phyloP scores from a whole-genome alignment of 2,888 invertebrate species.

The Invenusta paracnida region DNA sequence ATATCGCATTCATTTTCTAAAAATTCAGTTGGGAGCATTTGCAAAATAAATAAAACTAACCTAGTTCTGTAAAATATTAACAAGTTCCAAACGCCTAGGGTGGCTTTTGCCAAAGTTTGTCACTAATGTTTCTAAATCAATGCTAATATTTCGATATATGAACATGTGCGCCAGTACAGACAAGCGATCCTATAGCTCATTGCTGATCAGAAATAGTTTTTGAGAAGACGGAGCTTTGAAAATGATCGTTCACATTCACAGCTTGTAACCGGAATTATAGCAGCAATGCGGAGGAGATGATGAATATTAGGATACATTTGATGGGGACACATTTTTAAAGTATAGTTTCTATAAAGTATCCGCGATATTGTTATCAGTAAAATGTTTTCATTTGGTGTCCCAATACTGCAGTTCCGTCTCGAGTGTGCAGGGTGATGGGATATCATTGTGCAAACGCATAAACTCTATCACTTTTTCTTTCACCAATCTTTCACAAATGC shows the following conservation, averaged over 20 bases:
- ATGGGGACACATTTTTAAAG: background rate
- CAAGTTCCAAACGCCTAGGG: conserved; percentile 6
- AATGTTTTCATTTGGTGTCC: background rate
- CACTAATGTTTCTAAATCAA: background rate
- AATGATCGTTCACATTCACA: background rate
- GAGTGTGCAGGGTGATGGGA: conserved; percentile 4
- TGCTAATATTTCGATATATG: background rate
- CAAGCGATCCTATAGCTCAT: conserved; percentile 17
- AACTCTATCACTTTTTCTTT: conserved; percentile 3
- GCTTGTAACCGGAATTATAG: background rate
- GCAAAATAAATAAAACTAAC: background rate
- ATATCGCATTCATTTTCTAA: too few relatives aligned
- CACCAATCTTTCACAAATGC: background rate
- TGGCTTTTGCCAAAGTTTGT: conserved; percentile 11
- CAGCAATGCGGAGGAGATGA: background rate
- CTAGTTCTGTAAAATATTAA: background rate
- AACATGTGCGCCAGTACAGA: conserved; percentile 1
- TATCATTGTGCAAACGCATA: conserved; percentile 5
- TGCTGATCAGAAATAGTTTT: background rate
- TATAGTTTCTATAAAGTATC: background rate
- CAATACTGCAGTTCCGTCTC: conserved; percentile 18
- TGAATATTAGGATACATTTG: conserved; percentile 17
- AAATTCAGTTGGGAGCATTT: background rate
- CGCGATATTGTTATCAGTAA: background rate
- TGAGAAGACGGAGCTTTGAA: background rate